phyloP scores from a whole-genome alignment of 1,140 invertebrate species.

The Neodiprion fabricii region DNA sequence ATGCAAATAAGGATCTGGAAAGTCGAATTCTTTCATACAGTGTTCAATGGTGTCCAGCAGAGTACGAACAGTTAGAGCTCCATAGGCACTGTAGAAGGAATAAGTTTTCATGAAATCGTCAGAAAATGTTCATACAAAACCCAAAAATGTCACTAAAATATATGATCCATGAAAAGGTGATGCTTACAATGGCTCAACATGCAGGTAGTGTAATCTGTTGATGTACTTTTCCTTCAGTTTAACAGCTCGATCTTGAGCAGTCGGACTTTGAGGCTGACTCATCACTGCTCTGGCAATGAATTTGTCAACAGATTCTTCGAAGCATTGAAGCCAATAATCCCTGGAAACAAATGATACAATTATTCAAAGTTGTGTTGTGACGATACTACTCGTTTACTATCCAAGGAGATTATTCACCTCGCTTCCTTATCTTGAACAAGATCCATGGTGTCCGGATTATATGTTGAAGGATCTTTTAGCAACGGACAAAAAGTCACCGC shows the following conservation, averaged over 20 bases:
- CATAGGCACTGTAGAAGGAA: constrained; percentile 74
- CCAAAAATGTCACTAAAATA: constrained; percentile 19
- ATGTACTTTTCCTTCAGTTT: constrained; percentile 87
- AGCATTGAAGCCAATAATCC: constrained; percentile 92
- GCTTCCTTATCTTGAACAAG: constrained; percentile 85
- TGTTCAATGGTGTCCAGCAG: constrained; percentile 92
- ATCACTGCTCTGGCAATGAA: constrained; percentile 77
- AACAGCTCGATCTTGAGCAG: constrained; percentile 79
- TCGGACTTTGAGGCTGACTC: constrained; percentile 76
- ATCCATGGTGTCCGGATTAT: constrained; percentile 90
- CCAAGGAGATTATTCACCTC: constrained; percentile 47
- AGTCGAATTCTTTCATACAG: constrained; percentile 87
- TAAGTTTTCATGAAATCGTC: constrained; percentile 19
- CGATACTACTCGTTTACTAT: constrained; percentile 11
- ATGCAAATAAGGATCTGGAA: constrained; percentile 89
- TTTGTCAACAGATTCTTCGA: constrained; percentile 82
- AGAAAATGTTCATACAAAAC: constrained; percentile 13
- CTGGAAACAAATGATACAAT: constrained; percentile 52
- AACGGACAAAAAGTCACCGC: constrained; percentile 71
- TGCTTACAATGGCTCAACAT: constrained; percentile 80
- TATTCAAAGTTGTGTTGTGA: constrained; percentile 10
- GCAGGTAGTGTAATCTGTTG: constrained; percentile 77
- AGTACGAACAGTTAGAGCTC: constrained; percentile 85
- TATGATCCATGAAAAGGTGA: constrained; percentile 32
- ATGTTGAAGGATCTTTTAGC: constrained; percentile 67